These are phyloP conservation scores for Cotesia vestalis DNA, from an alignment of 1,140 invertebrate genomes.

Conservation along the genomic window DNA sequence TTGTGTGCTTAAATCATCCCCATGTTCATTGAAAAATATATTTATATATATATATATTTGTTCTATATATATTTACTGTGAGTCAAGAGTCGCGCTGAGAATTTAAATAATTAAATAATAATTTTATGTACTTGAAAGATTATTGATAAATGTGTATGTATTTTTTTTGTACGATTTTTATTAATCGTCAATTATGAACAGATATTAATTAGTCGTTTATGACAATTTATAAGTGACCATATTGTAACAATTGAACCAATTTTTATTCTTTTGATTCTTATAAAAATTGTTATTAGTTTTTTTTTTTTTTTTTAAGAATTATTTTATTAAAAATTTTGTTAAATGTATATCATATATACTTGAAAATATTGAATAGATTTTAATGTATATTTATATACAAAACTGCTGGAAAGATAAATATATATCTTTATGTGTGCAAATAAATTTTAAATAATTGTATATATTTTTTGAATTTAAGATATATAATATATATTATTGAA, in stretches of 20 bases:
- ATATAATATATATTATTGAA: slow-evolving; percentile 39
- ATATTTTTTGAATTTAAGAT: slow-evolving; percentile 38
- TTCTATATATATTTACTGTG: background rate
- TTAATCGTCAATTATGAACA: slow-evolving; percentile 21
- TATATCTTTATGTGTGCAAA: slow-evolving; percentile 37
- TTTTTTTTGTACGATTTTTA: slow-evolving; percentile 21
- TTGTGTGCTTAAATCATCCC: no score
- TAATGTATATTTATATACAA: slow-evolving; percentile 34
- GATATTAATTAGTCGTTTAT: slow-evolving; percentile 29
- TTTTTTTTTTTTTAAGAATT: no score
- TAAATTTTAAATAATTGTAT: slow-evolving; percentile 31
- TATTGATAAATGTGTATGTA: slow-evolving; percentile 14
- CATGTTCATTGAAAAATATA: no score
- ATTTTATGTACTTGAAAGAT: slow-evolving; percentile 23
- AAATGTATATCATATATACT: slow-evolving; percentile 40
- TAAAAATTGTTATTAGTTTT: no score
- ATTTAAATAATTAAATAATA: background rate
- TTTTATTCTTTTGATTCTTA: background rate
- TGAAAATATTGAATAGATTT: slow-evolving; percentile 39
- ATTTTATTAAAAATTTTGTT: slow-evolving; percentile 29
- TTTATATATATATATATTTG: no score
- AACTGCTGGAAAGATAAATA: slow-evolving; percentile 10
- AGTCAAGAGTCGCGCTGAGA: slow-evolving; percentile 3
- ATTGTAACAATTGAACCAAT: slow-evolving; percentile 25
- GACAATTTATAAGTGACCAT: slow-evolving; percentile 53